Base-by-base conservation (phyloP, 2,113 vertebrate genomes). In the Orthonyx spaldingii region DNA sequence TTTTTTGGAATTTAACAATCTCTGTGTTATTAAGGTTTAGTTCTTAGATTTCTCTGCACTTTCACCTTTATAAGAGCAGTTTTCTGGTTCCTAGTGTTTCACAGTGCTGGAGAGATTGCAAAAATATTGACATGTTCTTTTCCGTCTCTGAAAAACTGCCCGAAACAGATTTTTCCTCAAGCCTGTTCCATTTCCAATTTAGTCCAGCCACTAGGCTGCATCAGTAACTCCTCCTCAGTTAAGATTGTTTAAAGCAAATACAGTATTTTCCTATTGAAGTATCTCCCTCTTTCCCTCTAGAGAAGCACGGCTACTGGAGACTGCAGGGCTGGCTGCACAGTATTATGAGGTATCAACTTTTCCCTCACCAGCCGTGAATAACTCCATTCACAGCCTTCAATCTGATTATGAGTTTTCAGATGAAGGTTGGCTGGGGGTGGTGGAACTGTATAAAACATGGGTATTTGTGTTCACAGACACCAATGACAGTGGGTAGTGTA, bases 211-310 rank as follows among this genome's bases (percentile, higher is more conserved):
- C 69, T 74, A 80, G 85, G 70, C 93, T 90, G 77, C 32, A 76
- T 69, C 90, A 81, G 82, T 87, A 96, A 79, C 83, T 94, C 92
- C 92, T 81, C 8, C 84, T 89, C 82, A 72, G 66, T 90, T 81
- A 61, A 79, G 86, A 92, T 47, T 92, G 60, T 96, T 97, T 95
- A 94, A 96, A 96, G 65, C 50, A 95, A 88, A 88, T 59, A 16
- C 63, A 75, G 0, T n/a, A 15, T 84, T 96, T 88, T 92, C 69
- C 57, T 64, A 32, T 60, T 89, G 30, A 82, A 60, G 15, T 33
- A 32, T 35, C 53, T 89, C 32, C 22, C 33, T 41, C 7, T 79
- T 90, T 90, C 44, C 47, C 64, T 75, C 53, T 37, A 57, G 85
- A 92, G 90, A 77, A 84, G 64, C 11, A 4, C 32, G 47, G 46